Evolutionary conservation across 2,888 invertebrate genomes (phyloP).

Genomic region (Aphodius sticticus): DNA sequence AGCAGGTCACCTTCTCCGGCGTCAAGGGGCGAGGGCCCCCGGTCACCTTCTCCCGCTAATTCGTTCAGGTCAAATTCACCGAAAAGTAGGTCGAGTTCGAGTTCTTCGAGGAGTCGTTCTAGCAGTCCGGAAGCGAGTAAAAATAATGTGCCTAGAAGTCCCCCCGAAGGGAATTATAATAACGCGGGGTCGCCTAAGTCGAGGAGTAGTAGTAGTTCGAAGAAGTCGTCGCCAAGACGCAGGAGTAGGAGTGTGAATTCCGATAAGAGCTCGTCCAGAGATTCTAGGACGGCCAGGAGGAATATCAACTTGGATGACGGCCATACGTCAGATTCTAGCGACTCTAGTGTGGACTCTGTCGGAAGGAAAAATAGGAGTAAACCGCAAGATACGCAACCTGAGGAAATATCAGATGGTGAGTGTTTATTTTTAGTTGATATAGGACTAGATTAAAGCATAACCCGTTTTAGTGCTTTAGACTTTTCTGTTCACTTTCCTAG

Average conservation of each 20-base stretch:
- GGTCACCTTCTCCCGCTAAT: conserved; percentile 40
- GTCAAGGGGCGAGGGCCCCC: conserved; percentile 35
- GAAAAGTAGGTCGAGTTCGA: conserved; percentile 45
- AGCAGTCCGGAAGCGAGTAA: conserved; percentile 28
- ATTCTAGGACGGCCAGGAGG: conserved; percentile 43
- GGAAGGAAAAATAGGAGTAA: conserved; percentile 54
- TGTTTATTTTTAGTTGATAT: conserved; percentile 14
- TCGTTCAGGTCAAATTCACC: conserved; percentile 42
- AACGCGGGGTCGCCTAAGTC: conserved; percentile 50
- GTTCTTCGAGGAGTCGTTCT: conserved; percentile 51
- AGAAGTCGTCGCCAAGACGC: conserved; percentile 46
- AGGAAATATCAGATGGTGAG: conserved; percentile 72
- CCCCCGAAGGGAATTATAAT: conserved; percentile 29
- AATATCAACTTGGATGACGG: conserved; percentile 53
- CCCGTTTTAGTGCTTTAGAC: conserved; percentile 22
- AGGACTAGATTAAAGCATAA: conserved; percentile 11
- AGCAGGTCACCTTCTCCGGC: conserved; percentile 30
- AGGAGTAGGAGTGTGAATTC: conserved; percentile 40
- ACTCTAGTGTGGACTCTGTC: conserved; percentile 56
- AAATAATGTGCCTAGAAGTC: conserved; percentile 26
- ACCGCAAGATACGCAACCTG: conserved; percentile 58
- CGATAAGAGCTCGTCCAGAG: conserved; percentile 43
- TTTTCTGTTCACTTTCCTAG: background rate
- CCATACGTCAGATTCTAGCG: conserved; percentile 57
- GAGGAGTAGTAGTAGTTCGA: conserved; percentile 48